phyloP scores from a whole-genome alignment of 2,113 vertebrate genomes.

The Scytalopus superciliaris region DNA sequence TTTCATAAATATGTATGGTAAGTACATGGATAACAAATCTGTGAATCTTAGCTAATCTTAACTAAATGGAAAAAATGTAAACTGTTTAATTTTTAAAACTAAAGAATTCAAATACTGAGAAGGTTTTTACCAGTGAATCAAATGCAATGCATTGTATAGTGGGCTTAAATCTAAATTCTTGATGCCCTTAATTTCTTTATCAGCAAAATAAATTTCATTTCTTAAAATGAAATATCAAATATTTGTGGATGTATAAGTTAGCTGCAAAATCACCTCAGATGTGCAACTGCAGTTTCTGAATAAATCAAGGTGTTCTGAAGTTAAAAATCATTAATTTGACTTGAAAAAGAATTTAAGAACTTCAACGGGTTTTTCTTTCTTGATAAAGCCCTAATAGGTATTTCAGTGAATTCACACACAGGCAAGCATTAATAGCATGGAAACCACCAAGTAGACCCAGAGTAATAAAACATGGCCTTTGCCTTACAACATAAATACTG shows the following conservation, averaged over 20 bases:
- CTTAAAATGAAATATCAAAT: not conserved
- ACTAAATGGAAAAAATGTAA: slow-evolving; percentile 14
- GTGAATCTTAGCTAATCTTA: not conserved
- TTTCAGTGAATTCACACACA: not conserved
- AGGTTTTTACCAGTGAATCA: slow-evolving; percentile 22
- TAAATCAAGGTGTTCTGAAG: not conserved
- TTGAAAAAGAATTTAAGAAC: not conserved
- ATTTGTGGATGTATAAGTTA: not conserved
- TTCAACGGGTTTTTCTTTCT: not conserved
- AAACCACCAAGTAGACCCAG: slow-evolving; percentile 55
- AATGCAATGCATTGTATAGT: not conserved
- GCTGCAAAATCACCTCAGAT: not conserved
- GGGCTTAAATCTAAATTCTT: not conserved
- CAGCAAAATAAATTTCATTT: not conserved
- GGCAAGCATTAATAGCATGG: not conserved
- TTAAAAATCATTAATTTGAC: not conserved
- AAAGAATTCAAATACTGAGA: not conserved
- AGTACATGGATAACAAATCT: not conserved
- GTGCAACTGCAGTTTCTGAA: not conserved
- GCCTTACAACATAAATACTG: not conserved
- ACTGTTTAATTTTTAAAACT: not conserved
- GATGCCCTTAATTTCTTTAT: not conserved
- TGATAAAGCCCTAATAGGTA: not conserved
- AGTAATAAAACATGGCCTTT: slow-evolving; percentile 32
- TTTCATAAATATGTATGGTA: slow-evolving; percentile 20